These are phyloP conservation scores for Bombus ignitus DNA, from an alignment of 1,140 invertebrate genomes.

Conservation along the genomic window DNA sequence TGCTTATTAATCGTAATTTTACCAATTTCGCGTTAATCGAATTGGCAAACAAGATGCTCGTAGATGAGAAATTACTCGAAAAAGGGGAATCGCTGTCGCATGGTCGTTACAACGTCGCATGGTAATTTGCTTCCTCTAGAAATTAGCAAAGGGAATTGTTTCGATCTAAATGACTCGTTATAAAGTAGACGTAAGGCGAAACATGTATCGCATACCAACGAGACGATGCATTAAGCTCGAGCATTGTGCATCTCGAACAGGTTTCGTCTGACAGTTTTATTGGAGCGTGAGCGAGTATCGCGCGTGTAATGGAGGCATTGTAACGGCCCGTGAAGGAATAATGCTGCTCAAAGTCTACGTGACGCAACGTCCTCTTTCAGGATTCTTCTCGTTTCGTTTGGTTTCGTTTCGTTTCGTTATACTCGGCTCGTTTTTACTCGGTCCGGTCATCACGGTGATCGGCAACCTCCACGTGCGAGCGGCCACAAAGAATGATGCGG, in stretches of 20 bases:
- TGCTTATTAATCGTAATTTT: fast-evolving
- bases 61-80: too few relatives aligned
- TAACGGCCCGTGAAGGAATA: slow-evolving; percentile 58
- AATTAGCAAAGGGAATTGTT: not conserved
- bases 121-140: too few relatives aligned
- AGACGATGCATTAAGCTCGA: slow-evolving; percentile 57
- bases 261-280: slow-evolving; percentile 68
- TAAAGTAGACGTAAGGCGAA: slow-evolving; percentile 15
- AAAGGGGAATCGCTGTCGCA: too few relatives aligned
- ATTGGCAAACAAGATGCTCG: too few relatives aligned
- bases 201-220: slow-evolving; percentile 59
- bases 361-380: slow-evolving; percentile 58
- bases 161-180: slow-evolving; percentile 53
- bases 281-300: slow-evolving; percentile 70
- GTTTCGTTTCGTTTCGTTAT: slow-evolving; percentile 17
- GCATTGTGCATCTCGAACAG: slow-evolving; percentile 63
- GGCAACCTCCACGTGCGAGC: slow-evolving; percentile 32
- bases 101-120: too few relatives aligned
- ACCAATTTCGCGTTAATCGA: too few relatives aligned
- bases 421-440: slow-evolving; percentile 57
- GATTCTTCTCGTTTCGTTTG: slow-evolving; percentile 44
- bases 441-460: slow-evolving; percentile 29
- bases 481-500: slow-evolving; percentile 50
- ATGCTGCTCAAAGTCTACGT: slow-evolving; percentile 57
- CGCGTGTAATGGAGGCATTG: slow-evolving; percentile 72